phyloP scores from a whole-genome alignment of 2,888 invertebrate genomes.

The Dorcus hopei region DNA sequence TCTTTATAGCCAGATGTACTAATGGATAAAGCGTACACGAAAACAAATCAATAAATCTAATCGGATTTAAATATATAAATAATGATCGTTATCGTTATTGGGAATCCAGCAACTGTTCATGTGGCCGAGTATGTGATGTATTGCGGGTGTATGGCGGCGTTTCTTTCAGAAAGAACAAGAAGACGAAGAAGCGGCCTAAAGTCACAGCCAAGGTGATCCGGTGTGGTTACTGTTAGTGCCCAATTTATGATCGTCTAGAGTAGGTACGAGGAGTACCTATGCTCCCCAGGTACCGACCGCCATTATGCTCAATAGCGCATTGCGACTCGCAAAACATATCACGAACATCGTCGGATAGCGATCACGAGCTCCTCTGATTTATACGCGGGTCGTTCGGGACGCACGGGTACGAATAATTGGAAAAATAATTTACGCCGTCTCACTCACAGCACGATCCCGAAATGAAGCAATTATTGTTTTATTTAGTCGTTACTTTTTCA shows the following conservation, averaged over 20 bases:
- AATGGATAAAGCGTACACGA: not conserved
- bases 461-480: too few species aligned
- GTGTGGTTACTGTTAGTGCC: conserved; percentile 25
- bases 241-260: conserved; percentile 31
- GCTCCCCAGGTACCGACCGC: too few species aligned
- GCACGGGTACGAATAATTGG: too few species aligned
- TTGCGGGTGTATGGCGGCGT: conserved; percentile 23
- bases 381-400: too few species aligned
- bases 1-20: too few species aligned
- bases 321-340: too few species aligned
- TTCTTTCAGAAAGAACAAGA: conserved; percentile 15
- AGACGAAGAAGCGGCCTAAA: not conserved
- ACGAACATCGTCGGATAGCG: too few species aligned
- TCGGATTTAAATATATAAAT: conserved; percentile 22
- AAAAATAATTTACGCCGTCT: too few species aligned
- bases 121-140: conserved; percentile 20
- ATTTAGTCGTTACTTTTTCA: too few species aligned
- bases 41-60: conserved; percentile 22
- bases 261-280: not conserved
- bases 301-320: too few species aligned
- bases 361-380: too few species aligned
- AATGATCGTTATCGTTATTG: conserved; percentile 23
- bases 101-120: conserved; percentile 20
- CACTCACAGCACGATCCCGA: too few species aligned
- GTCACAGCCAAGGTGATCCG: conserved; percentile 27